Evolutionary conservation across 2,113 vertebrate genomes (phyloP), one percentile per base, ranked within the genome.

Genomic region (zebrafish (Danio rerio)): DNA sequence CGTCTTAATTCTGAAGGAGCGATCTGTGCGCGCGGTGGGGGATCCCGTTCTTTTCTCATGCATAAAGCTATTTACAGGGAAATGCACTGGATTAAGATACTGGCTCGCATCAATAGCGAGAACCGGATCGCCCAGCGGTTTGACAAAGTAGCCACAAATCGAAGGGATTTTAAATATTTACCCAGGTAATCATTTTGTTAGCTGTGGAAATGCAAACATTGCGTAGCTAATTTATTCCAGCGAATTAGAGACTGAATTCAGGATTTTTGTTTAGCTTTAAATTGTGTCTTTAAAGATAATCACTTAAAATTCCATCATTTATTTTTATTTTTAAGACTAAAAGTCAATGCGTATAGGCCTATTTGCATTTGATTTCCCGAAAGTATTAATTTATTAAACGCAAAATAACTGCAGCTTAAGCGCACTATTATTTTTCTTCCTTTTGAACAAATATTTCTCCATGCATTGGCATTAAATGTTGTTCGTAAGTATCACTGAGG

Each of bases 61-160:
- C 92, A 91, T 82, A 86, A 80, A 87, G 87, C 90, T 92, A 93
- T 93, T 94, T 94, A 90, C 90, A 92, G 92, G 91, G 93, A 94
- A 92, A 94, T 94, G 92, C 87, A 86, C 86, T 86, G 92, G 93
- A 95, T 95, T 94, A 94, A 89, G 85, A 90, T 84, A 80, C 88
- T 70, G 89, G 40, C 84, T 88, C 89, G 86, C 89, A 88, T 92
- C 88, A 90, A 90, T 88, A 88, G 89, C 83, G 86, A 84, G 88
- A 86, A 86, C 81, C 81, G 12, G 88, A 85, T 84, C 88, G 88
- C 87, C 90, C 88, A 89, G 85, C 76, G 88, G 83, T 78, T 90
- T 89, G 88, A 92, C 90, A 89, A 88, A 91, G 91, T 80, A 86
- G 80, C 80, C 85, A 18, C 88, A 89, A 82, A 91, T 91, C 87